These are phyloP conservation scores for Sorex araneus DNA, from an alignment of 2,113 vertebrate species.

Conservation along the genomic window DNA sequence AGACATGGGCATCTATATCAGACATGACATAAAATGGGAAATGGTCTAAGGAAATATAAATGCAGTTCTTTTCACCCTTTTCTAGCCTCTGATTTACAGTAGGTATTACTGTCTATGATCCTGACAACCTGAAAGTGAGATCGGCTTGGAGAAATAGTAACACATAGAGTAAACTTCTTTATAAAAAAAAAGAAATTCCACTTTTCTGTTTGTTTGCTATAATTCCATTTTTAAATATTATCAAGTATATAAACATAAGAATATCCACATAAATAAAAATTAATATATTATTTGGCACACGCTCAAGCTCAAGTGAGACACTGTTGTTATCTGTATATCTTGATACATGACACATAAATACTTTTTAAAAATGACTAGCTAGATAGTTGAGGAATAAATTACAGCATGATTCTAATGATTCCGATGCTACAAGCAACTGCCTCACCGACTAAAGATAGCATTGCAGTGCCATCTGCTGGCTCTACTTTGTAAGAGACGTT, in stretches of 20 bases:
- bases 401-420: neutral
- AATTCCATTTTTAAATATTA: conserved; percentile 20
- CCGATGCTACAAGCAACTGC: neutral
- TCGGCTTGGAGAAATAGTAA: neutral
- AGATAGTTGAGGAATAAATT: neutral
- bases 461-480: conserved; percentile 79
- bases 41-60: neutral
- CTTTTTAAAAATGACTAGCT: conserved; percentile 5
- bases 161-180: neutral
- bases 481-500: conserved; percentile 37
- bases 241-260: conserved; percentile 34
- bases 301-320: neutral
- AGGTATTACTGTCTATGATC: neutral
- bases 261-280: conserved; percentile 39
- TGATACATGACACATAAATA: conserved; percentile 31
- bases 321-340: conserved; percentile 7
- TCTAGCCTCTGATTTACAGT: neutral
- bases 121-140: conserved; percentile 43
- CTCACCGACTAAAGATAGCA: neutral
- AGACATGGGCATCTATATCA: neutral
- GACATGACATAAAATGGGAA: conserved; percentile 41
- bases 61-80: conserved; percentile 27
- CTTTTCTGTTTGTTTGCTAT: conserved; percentile 57
- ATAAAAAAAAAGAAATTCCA: neutral
- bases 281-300: neutral